A percentile compares a stretch with the other conserved stretches of the same genome.
Evolutionary conservation across 2,797 vertebrate genomes (phyloP).

Genomic region (Pseudochaenichthys georgianus): DNA sequence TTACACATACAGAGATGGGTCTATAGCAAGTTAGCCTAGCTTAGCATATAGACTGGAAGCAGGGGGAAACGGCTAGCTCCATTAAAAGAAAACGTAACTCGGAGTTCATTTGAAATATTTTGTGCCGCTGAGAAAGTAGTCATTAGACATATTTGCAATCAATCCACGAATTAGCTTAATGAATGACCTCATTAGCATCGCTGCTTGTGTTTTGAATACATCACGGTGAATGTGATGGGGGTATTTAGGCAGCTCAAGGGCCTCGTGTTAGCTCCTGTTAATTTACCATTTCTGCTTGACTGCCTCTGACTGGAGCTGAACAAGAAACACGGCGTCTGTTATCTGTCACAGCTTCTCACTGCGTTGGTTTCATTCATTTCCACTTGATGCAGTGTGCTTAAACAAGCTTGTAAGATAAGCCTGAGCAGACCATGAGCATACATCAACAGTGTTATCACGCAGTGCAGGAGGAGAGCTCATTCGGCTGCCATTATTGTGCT

Average conservation of each 20-base stretch:
- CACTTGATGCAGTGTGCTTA: slow-evolving; percentile 26
- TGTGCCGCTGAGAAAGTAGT: neutral
- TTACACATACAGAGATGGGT: too few relatives aligned
- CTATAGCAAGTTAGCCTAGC: neutral
- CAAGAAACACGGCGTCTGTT: slow-evolving; percentile 10
- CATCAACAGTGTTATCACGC: slow-evolving; percentile 4
- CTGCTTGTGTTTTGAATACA: slow-evolving; percentile 41
- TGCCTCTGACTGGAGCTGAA: slow-evolving; percentile 31
- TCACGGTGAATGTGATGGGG: slow-evolving; percentile 20
- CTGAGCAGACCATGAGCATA: slow-evolving; percentile 7
- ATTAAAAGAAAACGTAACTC: neutral
- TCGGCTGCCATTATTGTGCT: neutral
- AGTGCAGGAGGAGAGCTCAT: neutral
- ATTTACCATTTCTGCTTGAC: slow-evolving; percentile 48
- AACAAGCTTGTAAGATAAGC: slow-evolving; percentile 31
- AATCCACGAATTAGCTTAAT: slow-evolving; percentile 37
- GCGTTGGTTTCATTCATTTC: slow-evolving; percentile 17
- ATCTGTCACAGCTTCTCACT: slow-evolving; percentile 21
- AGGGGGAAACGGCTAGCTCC: neutral
- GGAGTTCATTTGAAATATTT: neutral
- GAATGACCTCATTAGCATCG: slow-evolving; percentile 28
- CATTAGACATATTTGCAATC: slow-evolving; percentile 29
- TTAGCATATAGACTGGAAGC: slow-evolving; percentile 1
- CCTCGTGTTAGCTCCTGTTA: slow-evolving; percentile 48
- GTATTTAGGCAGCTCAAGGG: slow-evolving; percentile 45